These are phyloP conservation scores for Xanthostigma xanthostigma DNA, from an alignment of 2,888 invertebrate genomes.

Conservation along the genomic window DNA sequence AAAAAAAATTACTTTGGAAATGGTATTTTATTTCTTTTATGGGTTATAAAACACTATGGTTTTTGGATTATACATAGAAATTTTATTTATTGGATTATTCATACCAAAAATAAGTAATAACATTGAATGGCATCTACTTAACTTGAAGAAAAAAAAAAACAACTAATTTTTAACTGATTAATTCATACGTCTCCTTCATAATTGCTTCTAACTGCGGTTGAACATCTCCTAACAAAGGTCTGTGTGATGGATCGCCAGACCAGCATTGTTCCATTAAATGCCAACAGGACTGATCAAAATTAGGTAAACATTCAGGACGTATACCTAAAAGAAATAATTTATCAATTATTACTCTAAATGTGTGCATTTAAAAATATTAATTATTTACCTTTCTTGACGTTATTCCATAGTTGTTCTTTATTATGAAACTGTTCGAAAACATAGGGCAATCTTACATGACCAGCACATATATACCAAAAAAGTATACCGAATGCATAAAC, in stretches of 20 bases:
- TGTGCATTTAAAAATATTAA: constrained; percentile 3
- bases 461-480: constrained; percentile 83
- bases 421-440: constrained; percentile 72
- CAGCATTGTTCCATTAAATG: constrained; percentile 71
- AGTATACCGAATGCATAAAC: constrained; percentile 82
- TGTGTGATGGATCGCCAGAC: constrained; percentile 54
- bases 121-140: neutral
- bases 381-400: constrained; percentile 58
- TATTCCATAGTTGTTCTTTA: constrained; percentile 75
- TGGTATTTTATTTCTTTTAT: too few relatives aligned
- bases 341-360: neutral
- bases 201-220: constrained; percentile 50
- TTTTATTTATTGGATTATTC: too few relatives aligned
- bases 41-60: too few relatives aligned
- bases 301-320: constrained; percentile 60
- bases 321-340: constrained; percentile 38
- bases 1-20: too few relatives aligned
- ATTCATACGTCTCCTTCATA: constrained; percentile 2
- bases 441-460: constrained; percentile 59
- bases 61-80: too few relatives aligned
- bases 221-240: constrained; percentile 68
- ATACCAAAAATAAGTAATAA: too few relatives aligned
- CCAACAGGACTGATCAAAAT: constrained; percentile 71
- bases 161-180: neutral
- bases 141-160: neutral